Base-by-base conservation (phyloP, 2,797 vertebrate species). In the Lutjanus campechanus region DNA sequence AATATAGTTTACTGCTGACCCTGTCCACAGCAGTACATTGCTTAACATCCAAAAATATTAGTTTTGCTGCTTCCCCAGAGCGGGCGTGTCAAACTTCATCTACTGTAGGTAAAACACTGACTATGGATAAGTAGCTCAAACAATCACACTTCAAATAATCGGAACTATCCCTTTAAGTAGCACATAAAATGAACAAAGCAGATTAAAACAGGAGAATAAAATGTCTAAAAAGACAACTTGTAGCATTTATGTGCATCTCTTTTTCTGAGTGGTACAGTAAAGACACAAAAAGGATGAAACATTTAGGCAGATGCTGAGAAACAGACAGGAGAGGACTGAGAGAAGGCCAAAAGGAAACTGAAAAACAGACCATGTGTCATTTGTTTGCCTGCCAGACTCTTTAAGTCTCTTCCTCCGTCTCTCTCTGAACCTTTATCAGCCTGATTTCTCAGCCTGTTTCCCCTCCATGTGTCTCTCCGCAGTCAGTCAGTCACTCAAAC, bases 391-490 rank as follows among this genome's bases (percentile, higher is more conserved):
- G 94, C 93, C 93, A 94, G 93, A 65, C 19, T 55, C 40, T 53
- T 44, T 15, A 63, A 79, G 94, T 91, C 93, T 95, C 94, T 95
- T 95, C 95, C 95, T 94, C 93, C 83, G 90, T 95, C 95, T 95
- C 93, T 95, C 91, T 93, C 95, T 95, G 20, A 76, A 64, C 66
- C 54, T 77, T 63, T 65, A 84, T 77, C 53, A 44, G 51, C 49
- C 58, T 62, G 65, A 95, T 96, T 95, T 76, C 41, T 76, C 49
- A 64, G 44, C 20, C 46, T 10, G 19, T 55, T 79, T 72, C 51
- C 51, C 66, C 61, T 68, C 20, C 11, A 9, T 6, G 62, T 63
- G 54, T 68, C 62, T 54, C 60, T 67, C 65, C 72, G 69, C 70
- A 89, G 83, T 29, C 79, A 85, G 67, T 88, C 83, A 82, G 51